Evolutionary conservation across 2,888 invertebrate species (phyloP), one percentile per base, ranked within the genome.

Genomic region (Eristalinus aeneus): DNA sequence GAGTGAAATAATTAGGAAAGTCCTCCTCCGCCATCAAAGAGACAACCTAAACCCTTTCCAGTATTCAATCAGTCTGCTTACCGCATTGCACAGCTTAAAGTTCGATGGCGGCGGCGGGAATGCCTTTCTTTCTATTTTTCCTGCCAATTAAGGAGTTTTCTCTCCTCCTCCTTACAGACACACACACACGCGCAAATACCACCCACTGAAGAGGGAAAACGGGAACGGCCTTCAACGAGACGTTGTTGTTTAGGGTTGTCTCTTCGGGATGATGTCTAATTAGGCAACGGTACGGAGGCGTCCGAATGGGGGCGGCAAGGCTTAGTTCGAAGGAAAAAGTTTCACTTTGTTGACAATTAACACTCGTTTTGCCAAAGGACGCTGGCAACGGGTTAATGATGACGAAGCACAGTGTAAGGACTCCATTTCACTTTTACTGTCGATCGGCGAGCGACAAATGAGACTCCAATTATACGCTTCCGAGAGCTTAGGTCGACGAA

Each of bases 141-240:
- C 46, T 78, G 74, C 76, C 86, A 86, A 86, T 86, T 86, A 86
- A 63, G 58, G 54, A 65, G 31, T n/a, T 68, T 68, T 46, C 61
- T 32, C 20, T 12, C 67, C 58, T 36, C 36, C 27, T 27, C 27
- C 27, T 3, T 5, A 27, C 27, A 27, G 2, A 27, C 27, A n/a
- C n/a, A 27, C 27, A 27, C 27, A 27, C 27, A 27, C 27, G n/a
- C n/a, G n/a, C n/a, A n/a, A n/a, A n/a, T n/a, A 27, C 16, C 46
- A 16, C 16, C 46, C 46, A 16, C 16, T 6, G 46, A n/a, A 46
- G 46, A 22, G 46, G 32, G 12, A 31, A n/a, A 22, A 31, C 31
- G 16, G 34, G 27, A 27, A 58, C 22, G 8, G 36, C 39, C 34
- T 73, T 46, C 34, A 54, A 16, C 67, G 54, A 46, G 39, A 39